Evolutionary conservation across 2,888 invertebrate genomes (phyloP).

Genomic region (Quadroppia sp.): DNA sequence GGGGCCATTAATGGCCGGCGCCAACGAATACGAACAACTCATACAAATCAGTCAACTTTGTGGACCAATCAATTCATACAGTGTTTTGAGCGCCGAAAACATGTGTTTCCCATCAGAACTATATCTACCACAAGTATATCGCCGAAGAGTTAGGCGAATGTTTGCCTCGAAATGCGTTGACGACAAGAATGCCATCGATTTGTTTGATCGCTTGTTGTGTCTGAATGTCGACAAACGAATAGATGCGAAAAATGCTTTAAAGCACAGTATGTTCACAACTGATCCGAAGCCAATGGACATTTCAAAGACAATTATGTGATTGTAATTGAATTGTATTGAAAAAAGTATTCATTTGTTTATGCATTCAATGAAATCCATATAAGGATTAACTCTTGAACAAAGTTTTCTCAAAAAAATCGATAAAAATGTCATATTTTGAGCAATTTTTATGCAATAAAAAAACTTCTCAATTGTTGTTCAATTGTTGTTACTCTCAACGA

Average conservation of each 20-base stretch:
- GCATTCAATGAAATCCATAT: too few relatives aligned
- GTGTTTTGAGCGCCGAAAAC: conserved; percentile 88
- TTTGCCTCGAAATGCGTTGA: conserved; percentile 59
- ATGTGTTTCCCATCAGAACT: conserved; percentile 81
- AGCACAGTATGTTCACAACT: neutral
- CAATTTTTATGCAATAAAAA: too few relatives aligned
- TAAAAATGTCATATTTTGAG: too few relatives aligned
- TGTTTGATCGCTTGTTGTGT: conserved; percentile 85
- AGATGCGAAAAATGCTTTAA: conserved; percentile 62
- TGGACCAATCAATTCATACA: conserved; percentile 82
- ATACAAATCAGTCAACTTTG: conserved; percentile 91
- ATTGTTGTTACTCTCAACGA: too few relatives aligned
- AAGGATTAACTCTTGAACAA: too few relatives aligned
- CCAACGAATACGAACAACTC: conserved; percentile 86
- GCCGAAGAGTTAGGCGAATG: conserved; percentile 58
- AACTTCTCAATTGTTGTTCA: too few relatives aligned
- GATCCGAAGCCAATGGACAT: neutral
- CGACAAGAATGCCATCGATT: conserved; percentile 84
- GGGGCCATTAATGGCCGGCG: conserved; percentile 48
- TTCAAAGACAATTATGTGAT: neutral
- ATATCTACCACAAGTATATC: conserved; percentile 79
- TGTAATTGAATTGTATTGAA: too few relatives aligned
- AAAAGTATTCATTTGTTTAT: too few relatives aligned
- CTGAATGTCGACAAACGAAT: conserved; percentile 81
- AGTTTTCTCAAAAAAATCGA: too few relatives aligned